These are phyloP conservation scores for Plebejus melissa DNA, from an alignment of 2,888 invertebrate genomes.

Conservation along the genomic window DNA sequence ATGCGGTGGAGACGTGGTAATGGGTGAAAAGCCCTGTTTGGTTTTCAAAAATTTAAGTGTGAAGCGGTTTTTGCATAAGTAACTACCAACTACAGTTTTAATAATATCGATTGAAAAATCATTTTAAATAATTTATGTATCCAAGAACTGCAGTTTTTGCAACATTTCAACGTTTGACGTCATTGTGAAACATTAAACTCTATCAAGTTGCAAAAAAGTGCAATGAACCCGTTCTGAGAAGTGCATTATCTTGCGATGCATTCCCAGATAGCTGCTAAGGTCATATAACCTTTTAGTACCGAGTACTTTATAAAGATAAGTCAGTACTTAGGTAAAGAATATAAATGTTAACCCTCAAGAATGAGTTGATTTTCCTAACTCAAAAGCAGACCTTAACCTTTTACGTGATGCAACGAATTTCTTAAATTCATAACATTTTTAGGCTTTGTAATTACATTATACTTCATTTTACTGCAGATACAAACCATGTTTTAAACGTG, in stretches of 20 bases:
- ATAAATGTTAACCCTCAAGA: neutral
- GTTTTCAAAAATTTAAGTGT: neutral
- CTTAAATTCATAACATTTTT: neutral
- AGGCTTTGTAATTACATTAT: neutral
- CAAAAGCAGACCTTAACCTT: neutral
- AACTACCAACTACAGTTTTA: neutral
- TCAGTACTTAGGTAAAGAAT: neutral
- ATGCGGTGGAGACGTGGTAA: too few relatives aligned
- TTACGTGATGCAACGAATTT: neutral
- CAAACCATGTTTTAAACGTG: too few relatives aligned
- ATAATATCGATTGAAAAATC: neutral
- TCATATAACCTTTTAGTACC: conserved; percentile 39
- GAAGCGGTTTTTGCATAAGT: neutral
- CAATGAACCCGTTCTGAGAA: conserved; percentile 65
- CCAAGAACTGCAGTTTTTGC: neutral
- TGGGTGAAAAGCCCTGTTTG: neutral
- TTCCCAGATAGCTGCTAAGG: conserved; percentile 52
- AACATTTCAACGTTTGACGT: neutral
- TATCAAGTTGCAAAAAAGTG: conserved; percentile 49
- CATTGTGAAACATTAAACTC: neutral
- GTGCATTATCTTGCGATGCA: conserved; percentile 65
- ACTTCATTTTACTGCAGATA: too few relatives aligned
- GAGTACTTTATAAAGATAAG: conserved; percentile 41
- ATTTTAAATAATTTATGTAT: neutral
- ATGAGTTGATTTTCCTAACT: neutral